A percentile compares a stretch with the other conserved stretches of the same genome.
phyloP scores from a whole-genome alignment of 2,797 vertebrate genomes.

The Anguilla pacifica region DNA sequence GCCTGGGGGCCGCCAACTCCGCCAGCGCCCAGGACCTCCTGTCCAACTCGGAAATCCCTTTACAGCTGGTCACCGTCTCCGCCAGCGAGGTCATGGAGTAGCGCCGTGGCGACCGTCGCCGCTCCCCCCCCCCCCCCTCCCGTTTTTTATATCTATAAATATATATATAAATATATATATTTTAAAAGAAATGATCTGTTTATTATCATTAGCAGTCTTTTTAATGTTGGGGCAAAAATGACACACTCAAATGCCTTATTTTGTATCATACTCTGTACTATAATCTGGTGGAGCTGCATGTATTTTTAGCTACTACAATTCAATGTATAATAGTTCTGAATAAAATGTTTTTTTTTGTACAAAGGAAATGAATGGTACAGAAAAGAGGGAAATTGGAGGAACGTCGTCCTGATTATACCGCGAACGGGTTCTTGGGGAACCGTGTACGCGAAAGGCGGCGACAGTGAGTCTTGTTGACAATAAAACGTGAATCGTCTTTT shows the following conservation, averaged over 20 bases:
- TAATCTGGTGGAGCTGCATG: constrained; percentile 99
- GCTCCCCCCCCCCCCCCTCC: constrained; percentile 85
- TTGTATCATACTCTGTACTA: constrained; percentile 98
- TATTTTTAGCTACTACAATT: constrained; percentile 88
- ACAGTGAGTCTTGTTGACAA: neutral
- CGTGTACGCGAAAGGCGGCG: neutral
- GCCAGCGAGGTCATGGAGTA: constrained; percentile 97
- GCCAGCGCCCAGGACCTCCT: constrained; percentile 87
- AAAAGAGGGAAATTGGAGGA: constrained; percentile 23
- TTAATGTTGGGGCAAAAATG: constrained; percentile 96
- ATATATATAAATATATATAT: constrained; percentile 77
- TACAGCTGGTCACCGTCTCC: constrained; percentile 98
- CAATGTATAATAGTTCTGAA: constrained; percentile 67
- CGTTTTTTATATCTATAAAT: constrained; percentile 73
- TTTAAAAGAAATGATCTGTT: constrained; percentile 82
- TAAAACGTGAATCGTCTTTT: constrained; percentile 27
- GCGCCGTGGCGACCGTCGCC: constrained; percentile 63
- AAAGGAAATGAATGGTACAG: constrained; percentile 38
- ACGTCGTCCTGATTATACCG: constrained; percentile 22
- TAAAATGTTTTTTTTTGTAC: constrained; percentile 49
- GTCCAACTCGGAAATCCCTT: constrained; percentile 95
- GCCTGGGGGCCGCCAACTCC: constrained; percentile 83
- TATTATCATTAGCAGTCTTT: constrained; percentile 99
- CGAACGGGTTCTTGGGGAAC: neutral
- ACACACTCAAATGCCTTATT: constrained; percentile 99